phyloP scores from a whole-genome alignment of 2,888 invertebrate genomes.

The Euproctis similis region DNA sequence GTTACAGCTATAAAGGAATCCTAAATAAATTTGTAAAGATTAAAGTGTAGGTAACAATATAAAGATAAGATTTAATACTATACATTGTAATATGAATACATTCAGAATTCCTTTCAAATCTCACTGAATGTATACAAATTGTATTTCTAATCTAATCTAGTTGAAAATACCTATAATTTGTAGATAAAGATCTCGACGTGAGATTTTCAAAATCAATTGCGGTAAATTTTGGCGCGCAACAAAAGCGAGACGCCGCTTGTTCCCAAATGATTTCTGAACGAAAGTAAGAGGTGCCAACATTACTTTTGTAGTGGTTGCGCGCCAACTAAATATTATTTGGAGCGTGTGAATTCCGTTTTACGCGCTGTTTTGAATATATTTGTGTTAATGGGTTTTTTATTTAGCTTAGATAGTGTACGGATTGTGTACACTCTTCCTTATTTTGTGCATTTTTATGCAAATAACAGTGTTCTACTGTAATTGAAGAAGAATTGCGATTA shows the following conservation, averaged over 20 bases:
- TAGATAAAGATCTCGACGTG: constrained; percentile 12
- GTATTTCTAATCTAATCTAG: background rate
- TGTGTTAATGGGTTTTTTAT: constrained; percentile 20
- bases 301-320: constrained; percentile 31
- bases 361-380: constrained; percentile 9
- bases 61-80: too few relatives aligned
- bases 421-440: background rate
- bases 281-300: constrained; percentile 38
- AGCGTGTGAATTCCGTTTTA: constrained; percentile 47
- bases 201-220: constrained; percentile 20
- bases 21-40: too few relatives aligned
- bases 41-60: too few relatives aligned
- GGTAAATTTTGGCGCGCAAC: constrained; percentile 9
- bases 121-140: background rate
- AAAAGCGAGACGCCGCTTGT: constrained; percentile 14
- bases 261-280: constrained; percentile 10
- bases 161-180: constrained; percentile 5
- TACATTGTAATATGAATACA: too few relatives aligned
- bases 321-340: constrained; percentile 30
- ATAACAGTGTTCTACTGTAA: background rate
- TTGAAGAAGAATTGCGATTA: background rate
- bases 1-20: too few relatives aligned
- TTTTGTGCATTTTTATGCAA: background rate
- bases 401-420: constrained; percentile 8
- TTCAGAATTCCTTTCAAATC: too few relatives aligned